These are phyloP conservation scores for Bombus fervidus DNA, from an alignment of 1,140 invertebrate species.

Conservation along the genomic window DNA sequence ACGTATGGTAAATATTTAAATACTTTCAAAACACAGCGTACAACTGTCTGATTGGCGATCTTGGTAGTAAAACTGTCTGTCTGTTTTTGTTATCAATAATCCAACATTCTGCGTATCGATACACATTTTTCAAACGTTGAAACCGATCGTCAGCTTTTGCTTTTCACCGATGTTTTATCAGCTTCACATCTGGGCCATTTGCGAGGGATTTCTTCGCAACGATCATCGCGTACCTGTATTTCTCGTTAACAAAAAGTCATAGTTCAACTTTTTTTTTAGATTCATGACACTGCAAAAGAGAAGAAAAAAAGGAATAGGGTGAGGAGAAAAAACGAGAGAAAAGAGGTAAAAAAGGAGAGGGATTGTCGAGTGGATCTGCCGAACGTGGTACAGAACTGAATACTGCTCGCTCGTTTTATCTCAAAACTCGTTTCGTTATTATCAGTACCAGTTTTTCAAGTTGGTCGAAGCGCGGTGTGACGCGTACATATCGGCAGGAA, in stretches of 20 bases:
- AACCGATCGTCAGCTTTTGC: not conserved
- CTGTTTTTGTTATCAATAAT: not conserved
- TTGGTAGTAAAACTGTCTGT: not conserved
- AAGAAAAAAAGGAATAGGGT: not conserved
- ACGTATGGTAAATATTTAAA: not conserved
- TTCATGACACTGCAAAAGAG: slow-evolving; percentile 35
- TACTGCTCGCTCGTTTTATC: slow-evolving; percentile 57
- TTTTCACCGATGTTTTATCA: not conserved
- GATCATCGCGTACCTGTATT: not conserved
- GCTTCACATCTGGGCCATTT: not conserved
- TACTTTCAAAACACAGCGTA: not conserved
- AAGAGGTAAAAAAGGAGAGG: slow-evolving; percentile 11
- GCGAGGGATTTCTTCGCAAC: not conserved
- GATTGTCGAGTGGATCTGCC: slow-evolving; percentile 41
- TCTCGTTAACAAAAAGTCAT: slow-evolving; percentile 36
- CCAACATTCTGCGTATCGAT: not conserved
- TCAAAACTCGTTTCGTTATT: slow-evolving; percentile 59
- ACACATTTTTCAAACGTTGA: not conserved
- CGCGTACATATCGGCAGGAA: slow-evolving; percentile 47
- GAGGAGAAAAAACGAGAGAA: not conserved
- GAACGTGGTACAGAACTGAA: slow-evolving; percentile 21
- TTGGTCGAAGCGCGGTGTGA: slow-evolving; percentile 43
- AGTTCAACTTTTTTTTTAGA: slow-evolving; percentile 45
- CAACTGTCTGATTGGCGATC: not conserved
- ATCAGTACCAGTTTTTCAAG: slow-evolving; percentile 64